Base-by-base conservation (phyloP, 2,888 invertebrate species). In the Sepiola atlantica region DNA sequence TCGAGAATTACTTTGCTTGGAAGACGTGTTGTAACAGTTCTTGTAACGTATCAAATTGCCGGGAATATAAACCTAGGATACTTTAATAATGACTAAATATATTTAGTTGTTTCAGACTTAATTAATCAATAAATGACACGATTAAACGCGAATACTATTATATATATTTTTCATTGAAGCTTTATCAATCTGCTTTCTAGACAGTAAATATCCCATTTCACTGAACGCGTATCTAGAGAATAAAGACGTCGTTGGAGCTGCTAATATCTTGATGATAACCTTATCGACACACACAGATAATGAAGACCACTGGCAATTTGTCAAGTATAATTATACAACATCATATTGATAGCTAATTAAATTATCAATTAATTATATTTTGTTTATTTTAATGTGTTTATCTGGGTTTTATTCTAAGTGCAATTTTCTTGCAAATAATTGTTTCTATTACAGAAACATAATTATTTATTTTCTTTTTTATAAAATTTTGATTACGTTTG, bases 321-420 rank as follows among this genome's bases (percentile, higher is more conserved):
- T 77, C 77, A 77, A 18, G 77, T n/a, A 77, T 77, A 77, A 77
- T 77, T n/a, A 77, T 2, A n/a, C 77, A 77, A 77, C 28, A 77
- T 28, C 12, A 77, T n/a, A 77, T 77, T 77, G 77, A 77, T 77
- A 77, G 28, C 77, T 77, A 77, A 77, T 77, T 77, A 77, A 77
- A n/a, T 77, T 77, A 77, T 77, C 77, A 77, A 77, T 77, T 77
- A 77, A 77, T 77, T 77, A 77, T n/a, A n/a, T n/a, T n/a, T n/a
- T n/a, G n/a, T n/a, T n/a, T n/a, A n/a, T n/a, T n/a, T n/a, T n/a
- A n/a, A n/a, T n/a, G n/a, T n/a, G n/a, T n/a, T n/a, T n/a, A n/a
- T n/a, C n/a, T n/a, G n/a, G n/a, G n/a, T n/a, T n/a, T n/a, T n/a
- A n/a, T n/a, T n/a, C n/a, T n/a, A n/a, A n/a, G n/a, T n/a, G n/a